phyloP scores from a whole-genome alignment of 2,888 invertebrate species.

The Archips xylosteana region DNA sequence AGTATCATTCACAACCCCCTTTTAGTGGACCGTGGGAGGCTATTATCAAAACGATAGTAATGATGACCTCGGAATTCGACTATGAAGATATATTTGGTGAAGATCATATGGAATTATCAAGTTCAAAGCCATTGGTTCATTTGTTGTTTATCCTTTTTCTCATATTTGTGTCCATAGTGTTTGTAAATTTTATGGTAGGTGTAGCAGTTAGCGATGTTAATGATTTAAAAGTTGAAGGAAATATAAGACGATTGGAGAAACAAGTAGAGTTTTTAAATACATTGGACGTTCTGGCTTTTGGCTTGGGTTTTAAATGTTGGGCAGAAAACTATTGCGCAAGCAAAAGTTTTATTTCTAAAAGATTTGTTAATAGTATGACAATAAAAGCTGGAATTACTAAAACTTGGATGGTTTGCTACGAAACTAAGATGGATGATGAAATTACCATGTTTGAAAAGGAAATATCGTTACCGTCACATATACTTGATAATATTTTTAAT shows the following conservation, averaged over 20 bases:
- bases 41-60: slow-evolving; percentile 66
- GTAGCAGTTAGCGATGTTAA: slow-evolving; percentile 69
- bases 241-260: slow-evolving; percentile 60
- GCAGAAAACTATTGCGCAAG: not conserved
- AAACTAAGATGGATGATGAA: not conserved
- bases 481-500: not conserved
- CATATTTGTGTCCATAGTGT: slow-evolving; percentile 63
- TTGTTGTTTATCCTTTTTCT: slow-evolving; percentile 62
- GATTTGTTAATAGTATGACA: not conserved
- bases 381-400: not conserved
- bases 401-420: not conserved
- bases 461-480: not conserved
- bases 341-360: not conserved
- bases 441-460: not conserved
- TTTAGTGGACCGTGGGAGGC: slow-evolving; percentile 60
- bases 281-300: slow-evolving; percentile 53
- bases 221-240: slow-evolving; percentile 65
- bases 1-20: slow-evolving; percentile 56
- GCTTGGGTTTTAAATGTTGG: not conserved
- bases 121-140: slow-evolving; percentile 53
- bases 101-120: slow-evolving; percentile 27
- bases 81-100: slow-evolving; percentile 57
- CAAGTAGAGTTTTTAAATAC: slow-evolving; percentile 62
- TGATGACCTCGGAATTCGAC: slow-evolving; percentile 71
- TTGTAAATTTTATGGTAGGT: slow-evolving; percentile 72